Conservation (phyloP, 2,113 vertebrate species). For the Onychostruthus taczanowskii region DNA sequence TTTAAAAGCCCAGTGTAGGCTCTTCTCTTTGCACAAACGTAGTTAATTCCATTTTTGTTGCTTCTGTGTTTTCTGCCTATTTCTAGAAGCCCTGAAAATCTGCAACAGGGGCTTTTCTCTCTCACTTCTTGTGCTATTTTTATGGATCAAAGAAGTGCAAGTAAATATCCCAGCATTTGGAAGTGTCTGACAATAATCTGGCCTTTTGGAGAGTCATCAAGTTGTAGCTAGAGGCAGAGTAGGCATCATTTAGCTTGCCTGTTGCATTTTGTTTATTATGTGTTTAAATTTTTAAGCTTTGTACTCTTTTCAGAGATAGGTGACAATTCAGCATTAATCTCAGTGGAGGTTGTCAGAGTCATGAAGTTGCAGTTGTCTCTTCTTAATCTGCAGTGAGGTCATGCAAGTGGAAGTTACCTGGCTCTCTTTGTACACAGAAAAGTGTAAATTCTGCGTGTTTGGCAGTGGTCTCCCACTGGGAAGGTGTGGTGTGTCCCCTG, state of each 20-base stretch:
- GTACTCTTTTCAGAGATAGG: neutral
- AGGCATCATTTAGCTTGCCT: neutral
- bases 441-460: neutral
- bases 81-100: neutral
- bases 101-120: neutral
- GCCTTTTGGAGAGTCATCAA: neutral
- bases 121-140: neutral
- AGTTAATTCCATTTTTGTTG: neutral
- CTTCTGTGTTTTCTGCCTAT: neutral
- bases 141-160: neutral
- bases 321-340: neutral
- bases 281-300: neutral
- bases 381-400: neutral
- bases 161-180: neutral
- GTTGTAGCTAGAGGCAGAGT: neutral
- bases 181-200: neutral
- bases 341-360: neutral
- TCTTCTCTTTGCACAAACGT: neutral
- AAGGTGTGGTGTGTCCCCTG: neutral
- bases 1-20: neutral
- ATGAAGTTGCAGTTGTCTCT: neutral
- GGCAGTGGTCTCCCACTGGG: neutral
- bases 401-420: neutral
- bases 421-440: neutral
- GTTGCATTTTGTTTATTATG: neutral